A percentile compares a stretch with the other conserved stretches of the same genome.
Conservation (phyloP, 2,888 invertebrate species). For the Hyalella azteca region DNA sequence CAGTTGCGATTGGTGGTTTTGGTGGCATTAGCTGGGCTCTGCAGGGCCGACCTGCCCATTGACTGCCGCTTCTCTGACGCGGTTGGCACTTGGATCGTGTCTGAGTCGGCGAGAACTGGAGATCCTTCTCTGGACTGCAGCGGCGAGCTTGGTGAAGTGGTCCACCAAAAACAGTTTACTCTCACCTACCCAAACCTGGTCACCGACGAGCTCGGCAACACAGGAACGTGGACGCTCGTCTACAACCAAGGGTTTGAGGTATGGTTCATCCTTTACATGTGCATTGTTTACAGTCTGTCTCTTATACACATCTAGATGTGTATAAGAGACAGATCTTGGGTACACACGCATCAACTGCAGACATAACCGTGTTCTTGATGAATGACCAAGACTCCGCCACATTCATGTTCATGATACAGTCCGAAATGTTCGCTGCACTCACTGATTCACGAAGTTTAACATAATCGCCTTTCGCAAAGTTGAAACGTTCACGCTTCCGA, state of each 20-base stretch:
- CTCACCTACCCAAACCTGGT: slow-evolving; percentile 63
- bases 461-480: too few relatives aligned
- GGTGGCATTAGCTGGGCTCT: neutral
- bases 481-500: too few relatives aligned
- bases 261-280: too few relatives aligned
- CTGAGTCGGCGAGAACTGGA: slow-evolving; percentile 60
- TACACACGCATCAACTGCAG: too few relatives aligned
- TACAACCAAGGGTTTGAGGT: slow-evolving; percentile 65
- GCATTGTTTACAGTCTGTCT: too few relatives aligned
- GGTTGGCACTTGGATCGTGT: slow-evolving; percentile 60
- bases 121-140: slow-evolving; percentile 52
- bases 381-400: too few relatives aligned
- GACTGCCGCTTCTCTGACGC: slow-evolving; percentile 61
- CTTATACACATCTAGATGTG: too few relatives aligned
- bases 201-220: slow-evolving; percentile 64
- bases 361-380: too few relatives aligned
- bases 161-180: slow-evolving; percentile 45
- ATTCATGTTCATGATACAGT: too few relatives aligned
- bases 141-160: slow-evolving; percentile 40
- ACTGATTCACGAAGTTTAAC: too few relatives aligned
- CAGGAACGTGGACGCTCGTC: slow-evolving; percentile 66
- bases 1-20: neutral
- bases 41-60: slow-evolving; percentile 59
- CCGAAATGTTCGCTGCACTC: too few relatives aligned
- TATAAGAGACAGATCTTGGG: too few relatives aligned